A percentile compares a stretch with the other conserved stretches of the same genome.
Evolutionary conservation across 2,797 vertebrate genomes (phyloP).

Genomic region (Balearica regulorum): DNA sequence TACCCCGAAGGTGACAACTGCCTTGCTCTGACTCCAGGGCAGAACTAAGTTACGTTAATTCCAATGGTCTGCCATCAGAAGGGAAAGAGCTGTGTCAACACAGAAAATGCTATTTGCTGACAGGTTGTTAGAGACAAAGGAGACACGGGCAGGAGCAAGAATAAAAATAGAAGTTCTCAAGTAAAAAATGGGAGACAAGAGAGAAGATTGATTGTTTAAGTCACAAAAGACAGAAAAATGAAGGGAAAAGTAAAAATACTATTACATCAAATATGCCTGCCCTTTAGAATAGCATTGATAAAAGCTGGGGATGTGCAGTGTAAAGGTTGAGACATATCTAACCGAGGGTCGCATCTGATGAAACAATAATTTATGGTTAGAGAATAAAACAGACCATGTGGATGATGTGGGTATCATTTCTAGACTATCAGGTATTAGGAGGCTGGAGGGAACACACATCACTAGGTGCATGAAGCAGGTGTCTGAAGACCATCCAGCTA

Average conservation of each 20-base stretch:
- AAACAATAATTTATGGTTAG: not conserved
- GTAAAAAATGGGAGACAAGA: constrained; percentile 18
- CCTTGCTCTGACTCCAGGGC: not conserved
- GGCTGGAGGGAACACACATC: not conserved
- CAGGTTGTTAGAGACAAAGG: not conserved
- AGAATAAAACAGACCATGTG: not conserved
- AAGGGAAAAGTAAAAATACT: constrained; percentile 13
- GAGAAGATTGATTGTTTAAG: constrained; percentile 29
- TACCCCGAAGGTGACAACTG: not conserved
- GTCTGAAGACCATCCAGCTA: not conserved
- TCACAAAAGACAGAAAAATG: constrained; percentile 36
- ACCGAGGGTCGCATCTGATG: not conserved
- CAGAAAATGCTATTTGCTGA: not conserved
- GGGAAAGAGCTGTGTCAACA: constrained; percentile 23
- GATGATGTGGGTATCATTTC: not conserved
- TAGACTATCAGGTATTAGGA: not conserved
- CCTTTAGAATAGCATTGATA: constrained; percentile 10
- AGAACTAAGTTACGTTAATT: not conserved
- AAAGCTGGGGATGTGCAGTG: not conserved
- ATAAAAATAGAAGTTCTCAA: constrained; percentile 16
- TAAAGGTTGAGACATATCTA: not conserved
- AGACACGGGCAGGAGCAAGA: not conserved
- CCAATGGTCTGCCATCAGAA: not conserved
- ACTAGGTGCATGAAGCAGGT: not conserved
- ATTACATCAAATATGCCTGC: not conserved